A percentile compares a stretch with the other conserved stretches of the same genome.
Evolutionary conservation across 2,888 invertebrate species (phyloP).

Genomic region (Chydorus sphaericus): DNA sequence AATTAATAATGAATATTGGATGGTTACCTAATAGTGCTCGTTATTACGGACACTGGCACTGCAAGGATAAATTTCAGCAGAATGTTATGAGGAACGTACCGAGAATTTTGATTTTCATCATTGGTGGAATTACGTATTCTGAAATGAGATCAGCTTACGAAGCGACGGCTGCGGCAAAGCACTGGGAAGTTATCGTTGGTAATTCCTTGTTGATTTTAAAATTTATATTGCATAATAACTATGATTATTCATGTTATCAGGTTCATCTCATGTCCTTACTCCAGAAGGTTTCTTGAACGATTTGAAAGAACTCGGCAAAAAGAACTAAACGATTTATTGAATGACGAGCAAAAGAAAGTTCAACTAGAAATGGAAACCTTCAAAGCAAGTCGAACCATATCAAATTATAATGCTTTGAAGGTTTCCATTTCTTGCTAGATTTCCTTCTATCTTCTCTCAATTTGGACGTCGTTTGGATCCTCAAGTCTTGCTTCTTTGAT

Average conservation of each 20-base stretch:
- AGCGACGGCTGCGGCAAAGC: conserved; percentile 84
- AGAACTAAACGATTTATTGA: not conserved
- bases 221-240: not conserved
- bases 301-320: conserved; percentile 47
- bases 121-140: conserved; percentile 90
- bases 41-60: conserved; percentile 99
- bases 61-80: conserved; percentile 92
- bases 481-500: no score
- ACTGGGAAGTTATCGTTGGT: conserved; percentile 98
- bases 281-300: conserved; percentile 90
- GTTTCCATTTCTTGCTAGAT: no score
- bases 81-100: conserved; percentile 91
- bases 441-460: no score
- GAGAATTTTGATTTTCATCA: conserved; percentile 84
- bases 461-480: no score
- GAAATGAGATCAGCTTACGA: conserved; percentile 98
- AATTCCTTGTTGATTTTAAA: conserved; percentile 18
- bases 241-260: conserved; percentile 27
- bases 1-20: no score
- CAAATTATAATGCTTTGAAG: no score
- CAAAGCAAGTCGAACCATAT: no score
- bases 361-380: no score
- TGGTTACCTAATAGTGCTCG: conserved; percentile 85
- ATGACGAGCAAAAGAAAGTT: no score
- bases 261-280: conserved; percentile 89